A percentile compares a stretch with the other conserved stretches of the same genome.
Conservation (phyloP, 2,113 vertebrate genomes). For the Megalops atlanticus region DNA sequence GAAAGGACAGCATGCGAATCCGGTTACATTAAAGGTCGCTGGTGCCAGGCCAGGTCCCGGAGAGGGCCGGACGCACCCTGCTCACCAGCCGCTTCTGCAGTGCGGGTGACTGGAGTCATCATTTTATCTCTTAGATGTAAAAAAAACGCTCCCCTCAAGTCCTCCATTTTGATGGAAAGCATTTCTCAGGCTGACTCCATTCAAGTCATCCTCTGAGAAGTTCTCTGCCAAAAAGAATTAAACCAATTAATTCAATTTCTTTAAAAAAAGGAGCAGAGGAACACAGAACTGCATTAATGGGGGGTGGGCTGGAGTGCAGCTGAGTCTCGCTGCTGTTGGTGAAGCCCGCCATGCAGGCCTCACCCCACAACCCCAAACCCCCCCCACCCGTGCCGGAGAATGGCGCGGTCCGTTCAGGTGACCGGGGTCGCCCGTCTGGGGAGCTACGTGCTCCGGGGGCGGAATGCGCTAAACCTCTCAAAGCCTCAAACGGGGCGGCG, state of each 20-base stretch:
- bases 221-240: neutral
- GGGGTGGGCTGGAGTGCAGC: neutral
- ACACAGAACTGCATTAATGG: neutral
- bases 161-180: no score
- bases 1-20: no score
- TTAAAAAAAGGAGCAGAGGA: neutral
- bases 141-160: no score
- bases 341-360: no score
- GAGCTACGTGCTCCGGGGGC: neutral
- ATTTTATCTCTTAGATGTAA: no score
- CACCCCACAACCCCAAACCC: no score
- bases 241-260: neutral
- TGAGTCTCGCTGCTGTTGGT: neutral
- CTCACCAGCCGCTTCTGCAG: no score
- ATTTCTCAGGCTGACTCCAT: neutral
- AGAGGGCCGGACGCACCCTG: no score
- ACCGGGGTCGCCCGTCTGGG: neutral
- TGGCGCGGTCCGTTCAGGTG: neutral
- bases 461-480: neutral
- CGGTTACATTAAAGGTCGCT: no score
- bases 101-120: no score
- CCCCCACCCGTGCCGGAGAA: neutral
- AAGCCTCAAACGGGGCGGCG: neutral
- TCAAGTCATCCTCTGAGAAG: neutral
- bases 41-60: no score